These are phyloP conservation scores for Camelus bactrianus DNA, from an alignment of 2,113 vertebrate species.

Conservation along the genomic window DNA sequence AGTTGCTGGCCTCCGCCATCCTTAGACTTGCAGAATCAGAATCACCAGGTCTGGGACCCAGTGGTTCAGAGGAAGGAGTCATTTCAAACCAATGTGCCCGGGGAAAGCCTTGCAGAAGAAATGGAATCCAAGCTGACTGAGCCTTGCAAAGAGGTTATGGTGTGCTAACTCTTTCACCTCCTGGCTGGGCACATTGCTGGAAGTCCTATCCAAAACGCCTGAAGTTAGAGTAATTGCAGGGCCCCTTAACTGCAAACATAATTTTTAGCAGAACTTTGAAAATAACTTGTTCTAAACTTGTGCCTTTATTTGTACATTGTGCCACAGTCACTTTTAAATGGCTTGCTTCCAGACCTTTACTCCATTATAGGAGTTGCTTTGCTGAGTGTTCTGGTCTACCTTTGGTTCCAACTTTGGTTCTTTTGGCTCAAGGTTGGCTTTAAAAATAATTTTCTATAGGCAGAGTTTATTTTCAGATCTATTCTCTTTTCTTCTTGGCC, in stretches of 20 bases:
- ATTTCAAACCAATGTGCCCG: background rate
- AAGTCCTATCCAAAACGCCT: background rate
- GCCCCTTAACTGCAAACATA: background rate
- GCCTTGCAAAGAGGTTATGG: background rate
- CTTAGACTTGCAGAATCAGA: constrained; percentile 21
- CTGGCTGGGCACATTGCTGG: background rate
- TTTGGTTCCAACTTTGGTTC: background rate
- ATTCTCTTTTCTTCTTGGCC: constrained; percentile 31
- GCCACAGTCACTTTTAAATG: background rate
- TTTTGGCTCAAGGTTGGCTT: background rate
- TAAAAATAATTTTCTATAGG: background rate
- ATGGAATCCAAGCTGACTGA: background rate
- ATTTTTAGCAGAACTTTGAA: background rate
- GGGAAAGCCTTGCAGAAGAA: background rate
- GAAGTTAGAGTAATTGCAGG: constrained; percentile 8
- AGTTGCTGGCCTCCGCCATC: background rate
- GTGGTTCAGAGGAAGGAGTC: background rate
- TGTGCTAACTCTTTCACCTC: background rate
- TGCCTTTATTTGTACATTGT: background rate
- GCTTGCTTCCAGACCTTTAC: background rate
- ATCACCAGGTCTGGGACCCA: background rate
- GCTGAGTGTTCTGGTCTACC: background rate
- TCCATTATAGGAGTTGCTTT: background rate
- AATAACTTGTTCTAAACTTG: background rate
- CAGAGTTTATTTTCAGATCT: constrained; percentile 6